A percentile compares a stretch with the other conserved stretches of the same genome.
Conservation (phyloP, 2,113 vertebrate species). For the Aegotheles bennettii region DNA sequence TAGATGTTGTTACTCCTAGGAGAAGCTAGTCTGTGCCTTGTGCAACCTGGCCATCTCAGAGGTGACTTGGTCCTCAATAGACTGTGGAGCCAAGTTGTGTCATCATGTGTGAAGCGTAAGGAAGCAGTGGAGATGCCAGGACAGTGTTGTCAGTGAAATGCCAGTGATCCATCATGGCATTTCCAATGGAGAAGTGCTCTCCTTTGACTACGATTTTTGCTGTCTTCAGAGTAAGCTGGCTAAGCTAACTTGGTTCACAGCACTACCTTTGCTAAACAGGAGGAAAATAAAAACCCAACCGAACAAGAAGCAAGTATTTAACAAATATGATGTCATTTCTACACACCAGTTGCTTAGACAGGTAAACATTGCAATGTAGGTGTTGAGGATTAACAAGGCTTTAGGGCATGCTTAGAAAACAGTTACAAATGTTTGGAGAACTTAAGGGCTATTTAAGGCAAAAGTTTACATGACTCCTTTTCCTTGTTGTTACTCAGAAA, state of each 20-base stretch:
- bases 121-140: not conserved
- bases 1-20: not conserved
- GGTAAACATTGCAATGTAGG: not conserved
- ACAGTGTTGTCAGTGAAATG: not conserved
- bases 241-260: not conserved
- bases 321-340: not conserved
- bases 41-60: not conserved
- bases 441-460: not conserved
- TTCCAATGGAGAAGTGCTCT: not conserved
- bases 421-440: not conserved
- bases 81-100: not conserved
- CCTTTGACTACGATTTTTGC: not conserved
- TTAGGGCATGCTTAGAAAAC: not conserved
- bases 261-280: not conserved
- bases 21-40: not conserved
- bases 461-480: not conserved
- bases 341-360: not conserved
- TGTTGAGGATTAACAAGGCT: not conserved
- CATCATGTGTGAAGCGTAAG: fast-evolving
- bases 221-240: not conserved
- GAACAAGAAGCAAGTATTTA: not conserved
- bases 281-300: not conserved
- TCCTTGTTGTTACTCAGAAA: not conserved
- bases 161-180: not conserved
- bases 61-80: fast-evolving